Base-by-base conservation (phyloP, 2,888 invertebrate species). In the Cylloceria caligata region DNA sequence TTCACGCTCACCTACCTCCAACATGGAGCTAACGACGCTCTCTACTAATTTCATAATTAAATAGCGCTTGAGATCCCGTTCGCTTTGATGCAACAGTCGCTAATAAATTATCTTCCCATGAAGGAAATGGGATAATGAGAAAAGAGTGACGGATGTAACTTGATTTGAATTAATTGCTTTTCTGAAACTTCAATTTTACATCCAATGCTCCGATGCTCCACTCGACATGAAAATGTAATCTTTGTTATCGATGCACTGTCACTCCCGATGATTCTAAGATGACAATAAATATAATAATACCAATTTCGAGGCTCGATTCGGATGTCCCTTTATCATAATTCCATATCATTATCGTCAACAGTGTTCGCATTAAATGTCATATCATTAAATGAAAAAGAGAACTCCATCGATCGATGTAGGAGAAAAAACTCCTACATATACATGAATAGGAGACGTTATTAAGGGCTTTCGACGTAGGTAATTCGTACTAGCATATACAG, bases 261-360 rank as follows among this genome's bases (percentile, higher is more conserved):
- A 7, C 60, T 13, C 57, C 16, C 57, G 60, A 34, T 2, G 19
- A 36, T 34, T 60, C 19, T 24, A 1, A 27, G 9, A 34, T 13
- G 57, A 6, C 0, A 16, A 5, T 55, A 27, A 6, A 57, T 2
- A 13, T n/a, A n/a, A 9, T 24, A 30, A n/a, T 30, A 2, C 5
- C 24, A 27, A 13, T 30, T 21, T 19, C 9, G 1, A n/a, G 55
- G 0, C 75, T 76, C 80, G 82, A 72, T 75, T 83, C 71, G 83
- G 3, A 55, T 73, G 71, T 62, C 55, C 72, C 82, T 78, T 71
- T 86, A 86, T 85, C 86, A 87, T 75, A 79, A 86, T 85, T 86
- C 83, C 89, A 91, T 91, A 90, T 90, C 90, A 89, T 88, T 89
- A 87, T 89, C 87, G 78, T 74, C 81, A 81, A 65, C 86, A 60